These are phyloP conservation scores for Tragopan temminckii DNA, from an alignment of 2,797 vertebrate genomes.

Conservation along the genomic window DNA sequence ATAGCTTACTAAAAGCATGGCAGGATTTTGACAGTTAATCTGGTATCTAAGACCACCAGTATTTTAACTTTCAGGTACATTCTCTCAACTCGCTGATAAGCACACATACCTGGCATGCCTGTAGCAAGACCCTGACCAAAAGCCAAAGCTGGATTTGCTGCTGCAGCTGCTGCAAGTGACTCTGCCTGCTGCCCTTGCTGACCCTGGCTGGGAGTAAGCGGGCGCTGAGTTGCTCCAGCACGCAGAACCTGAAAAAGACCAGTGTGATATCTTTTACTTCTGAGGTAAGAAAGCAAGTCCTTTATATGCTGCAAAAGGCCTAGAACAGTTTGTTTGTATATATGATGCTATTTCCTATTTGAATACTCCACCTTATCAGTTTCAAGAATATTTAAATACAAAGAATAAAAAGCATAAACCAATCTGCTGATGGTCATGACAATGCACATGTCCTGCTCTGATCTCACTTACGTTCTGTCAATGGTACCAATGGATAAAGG, in stretches of 20 bases:
- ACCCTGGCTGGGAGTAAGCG: slow-evolving; percentile 94
- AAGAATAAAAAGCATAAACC: neutral
- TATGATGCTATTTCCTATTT: neutral
- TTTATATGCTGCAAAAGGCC: neutral
- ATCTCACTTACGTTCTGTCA: neutral
- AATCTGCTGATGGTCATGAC: neutral
- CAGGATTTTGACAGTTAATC: slow-evolving; percentile 10
- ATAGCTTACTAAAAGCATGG: neutral
- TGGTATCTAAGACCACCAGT: neutral
- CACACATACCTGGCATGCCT: slow-evolving; percentile 91
- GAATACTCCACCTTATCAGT: neutral
- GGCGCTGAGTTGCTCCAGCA: slow-evolving; percentile 92
- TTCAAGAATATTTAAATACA: neutral
- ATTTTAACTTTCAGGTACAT: neutral
- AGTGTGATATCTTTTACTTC: neutral
- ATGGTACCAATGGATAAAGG: neutral
- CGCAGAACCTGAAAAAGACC: slow-evolving; percentile 90
- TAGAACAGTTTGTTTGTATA: neutral
- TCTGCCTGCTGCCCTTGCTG: slow-evolving; percentile 96
- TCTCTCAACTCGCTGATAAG: slow-evolving; percentile 34
- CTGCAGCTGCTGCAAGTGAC: slow-evolving; percentile 91
- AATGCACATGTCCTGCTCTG: neutral
- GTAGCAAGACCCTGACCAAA: slow-evolving; percentile 91
- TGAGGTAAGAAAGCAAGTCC: neutral
- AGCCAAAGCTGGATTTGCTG: slow-evolving; percentile 93